These are phyloP conservation scores for Gila robusta DNA, from an alignment of 2,797 vertebrate species.

Conservation along the genomic window DNA sequence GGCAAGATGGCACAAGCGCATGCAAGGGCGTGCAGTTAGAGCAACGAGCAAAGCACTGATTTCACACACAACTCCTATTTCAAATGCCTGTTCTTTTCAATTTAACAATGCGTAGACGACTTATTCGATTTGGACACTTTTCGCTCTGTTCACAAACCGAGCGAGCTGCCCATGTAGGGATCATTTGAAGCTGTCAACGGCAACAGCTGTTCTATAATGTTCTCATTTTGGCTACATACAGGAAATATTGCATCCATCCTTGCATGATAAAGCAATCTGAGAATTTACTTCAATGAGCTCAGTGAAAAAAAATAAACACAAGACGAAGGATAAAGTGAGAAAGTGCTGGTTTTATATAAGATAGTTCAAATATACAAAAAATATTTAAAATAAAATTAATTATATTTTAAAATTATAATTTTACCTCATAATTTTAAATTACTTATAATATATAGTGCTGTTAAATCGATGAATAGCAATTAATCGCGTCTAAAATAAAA, in stretches of 20 bases:
- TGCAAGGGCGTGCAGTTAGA: constrained; percentile 95
- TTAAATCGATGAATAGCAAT: no score
- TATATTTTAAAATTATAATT: no score
- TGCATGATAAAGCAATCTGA: neutral
- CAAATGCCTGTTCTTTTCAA: neutral
- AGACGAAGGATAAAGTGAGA: no score
- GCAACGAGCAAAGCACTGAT: constrained; percentile 76
- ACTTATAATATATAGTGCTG: no score
- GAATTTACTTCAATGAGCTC: neutral
- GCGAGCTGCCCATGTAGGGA: neutral
- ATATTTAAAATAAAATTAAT: no score
- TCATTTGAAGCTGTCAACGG: neutral
- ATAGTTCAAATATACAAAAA: neutral
- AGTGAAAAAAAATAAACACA: no score
- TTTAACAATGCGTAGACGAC: neutral
- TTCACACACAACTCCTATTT: constrained; percentile 52
- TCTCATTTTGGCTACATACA: neutral
- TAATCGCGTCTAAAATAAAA: no score
- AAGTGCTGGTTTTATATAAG: no score
- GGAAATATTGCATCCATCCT: neutral
- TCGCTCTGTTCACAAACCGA: neutral
- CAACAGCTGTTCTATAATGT: neutral
- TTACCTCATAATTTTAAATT: no score
- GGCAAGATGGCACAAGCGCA: constrained; percentile 95
- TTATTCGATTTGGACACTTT: neutral